These are phyloP conservation scores for Ptilorrhoa leucosticta DNA, from an alignment of 2,113 vertebrate species.

Conservation along the genomic window DNA sequence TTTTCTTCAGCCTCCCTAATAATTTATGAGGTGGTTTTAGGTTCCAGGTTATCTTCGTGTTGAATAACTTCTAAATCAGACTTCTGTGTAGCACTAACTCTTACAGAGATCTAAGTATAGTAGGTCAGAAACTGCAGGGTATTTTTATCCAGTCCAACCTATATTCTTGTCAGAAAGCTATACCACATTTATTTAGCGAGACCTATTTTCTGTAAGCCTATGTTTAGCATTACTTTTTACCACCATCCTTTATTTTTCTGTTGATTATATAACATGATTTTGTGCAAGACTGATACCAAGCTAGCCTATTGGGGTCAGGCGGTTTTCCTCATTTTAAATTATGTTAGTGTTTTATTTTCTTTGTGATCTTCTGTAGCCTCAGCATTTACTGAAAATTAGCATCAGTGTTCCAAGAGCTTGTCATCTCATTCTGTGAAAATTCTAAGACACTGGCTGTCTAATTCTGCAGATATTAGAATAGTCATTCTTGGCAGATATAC, in stretches of 20 bases:
- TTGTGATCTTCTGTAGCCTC: neutral
- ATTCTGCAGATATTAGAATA: slow-evolving; percentile 9
- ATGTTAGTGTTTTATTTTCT: neutral
- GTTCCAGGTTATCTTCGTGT: slow-evolving; percentile 44
- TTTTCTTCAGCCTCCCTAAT: slow-evolving; percentile 36
- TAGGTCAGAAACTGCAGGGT: slow-evolving; percentile 51
- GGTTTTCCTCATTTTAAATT: neutral
- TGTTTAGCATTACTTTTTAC: slow-evolving; percentile 28
- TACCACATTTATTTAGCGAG: slow-evolving; percentile 26
- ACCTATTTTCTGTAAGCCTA: slow-evolving; percentile 50
- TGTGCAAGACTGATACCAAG: neutral
- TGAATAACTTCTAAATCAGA: slow-evolving; percentile 57
- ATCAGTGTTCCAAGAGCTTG: neutral
- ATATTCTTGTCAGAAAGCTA: slow-evolving; percentile 59
- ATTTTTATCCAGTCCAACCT: slow-evolving; percentile 65
- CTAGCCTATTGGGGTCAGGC: neutral
- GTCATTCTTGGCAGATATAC: neutral
- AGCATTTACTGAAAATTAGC: neutral
- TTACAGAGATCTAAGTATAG: slow-evolving; percentile 51
- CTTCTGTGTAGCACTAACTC: slow-evolving; percentile 13
- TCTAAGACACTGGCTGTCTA: neutral
- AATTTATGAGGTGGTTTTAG: slow-evolving; percentile 55
- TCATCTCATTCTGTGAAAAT: neutral
- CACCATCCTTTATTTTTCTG: neutral
- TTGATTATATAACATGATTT: neutral